Base-by-base conservation (phyloP, 2,888 invertebrate species). In the Silvanus unidentatus region DNA sequence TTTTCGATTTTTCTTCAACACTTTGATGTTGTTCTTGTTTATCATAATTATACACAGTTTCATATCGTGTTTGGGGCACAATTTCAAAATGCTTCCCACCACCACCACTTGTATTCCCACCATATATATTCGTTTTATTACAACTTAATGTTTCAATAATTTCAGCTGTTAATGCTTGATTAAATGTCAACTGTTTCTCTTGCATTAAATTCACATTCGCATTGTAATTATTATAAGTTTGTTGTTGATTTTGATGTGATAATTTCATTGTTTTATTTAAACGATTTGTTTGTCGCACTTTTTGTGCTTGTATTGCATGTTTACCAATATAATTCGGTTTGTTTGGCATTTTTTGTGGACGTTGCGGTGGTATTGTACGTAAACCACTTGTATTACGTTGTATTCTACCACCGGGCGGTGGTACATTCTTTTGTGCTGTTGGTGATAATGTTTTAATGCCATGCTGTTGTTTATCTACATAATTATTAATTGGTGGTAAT, bases 121-220 rank as follows among this genome's bases (percentile, higher is more conserved):
- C 74, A 45, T 76, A 64, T 73, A 76, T 75, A 38, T 74, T 72
- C 45, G 75, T 71, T 8, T 73, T 75, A 54, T 72, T 74, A 43
- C 77, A 73, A 57, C 77, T 77, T 48, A 75, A 68, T 22, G 80
- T 79, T 57, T 81, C 80, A 52, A 80, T 66, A 56, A 81, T 81
- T 61, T 81, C 79, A 15, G 80, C 80, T 1, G 80, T 80, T 43
- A 80, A 64, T 45, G 79, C 79, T 57, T 80, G 80, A 60, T 79
- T 80, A 14, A 78, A 78, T 5, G 78, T 77, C 12, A 78, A 72
- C 62, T 77, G 78, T 43, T 64, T 62, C 22, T 61, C 52, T 14
- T 55, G 56, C 37, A 16, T 12, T 32, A 32, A 32, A 32, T 32
- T 32, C 32, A 32, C 32, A n/a, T n/a, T 12, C 8, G 15, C 37